These are phyloP conservation scores for Pseudochirops corinnae DNA, from an alignment of 2,797 vertebrate genomes.

Conservation along the genomic window DNA sequence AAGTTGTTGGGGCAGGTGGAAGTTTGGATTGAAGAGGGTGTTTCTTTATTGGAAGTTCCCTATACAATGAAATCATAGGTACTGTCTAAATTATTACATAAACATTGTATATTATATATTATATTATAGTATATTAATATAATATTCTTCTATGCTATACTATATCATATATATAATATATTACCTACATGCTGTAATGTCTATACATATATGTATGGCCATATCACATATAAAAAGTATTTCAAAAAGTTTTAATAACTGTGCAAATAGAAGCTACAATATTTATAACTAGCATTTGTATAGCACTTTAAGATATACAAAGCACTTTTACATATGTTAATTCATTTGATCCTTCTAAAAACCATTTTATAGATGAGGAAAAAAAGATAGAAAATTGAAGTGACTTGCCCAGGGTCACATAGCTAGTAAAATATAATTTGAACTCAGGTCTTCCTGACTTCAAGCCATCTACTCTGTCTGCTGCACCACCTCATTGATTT, in stretches of 20 bases:
- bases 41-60: neutral
- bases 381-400: neutral
- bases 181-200: neutral
- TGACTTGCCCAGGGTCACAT: neutral
- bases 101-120: neutral
- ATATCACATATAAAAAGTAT: neutral
- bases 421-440: neutral
- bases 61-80: neutral
- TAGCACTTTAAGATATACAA: neutral
- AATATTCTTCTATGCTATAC: neutral
- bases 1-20: neutral
- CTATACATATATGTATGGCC: neutral
- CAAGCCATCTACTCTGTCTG: neutral
- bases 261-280: conserved; percentile 12
- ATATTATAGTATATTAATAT: neutral
- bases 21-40: neutral
- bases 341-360: neutral
- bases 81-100: neutral
- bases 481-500: neutral
- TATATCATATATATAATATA: neutral
- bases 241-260: conserved; percentile 26
- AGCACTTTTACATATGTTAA: neutral
- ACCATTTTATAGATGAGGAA: neutral
- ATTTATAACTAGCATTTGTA: neutral
- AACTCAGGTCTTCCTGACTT: neutral